Evolutionary conservation across 2,113 vertebrate species (phyloP), one percentile per base, ranked within the genome.

Genomic region (Colinus virginianus): DNA sequence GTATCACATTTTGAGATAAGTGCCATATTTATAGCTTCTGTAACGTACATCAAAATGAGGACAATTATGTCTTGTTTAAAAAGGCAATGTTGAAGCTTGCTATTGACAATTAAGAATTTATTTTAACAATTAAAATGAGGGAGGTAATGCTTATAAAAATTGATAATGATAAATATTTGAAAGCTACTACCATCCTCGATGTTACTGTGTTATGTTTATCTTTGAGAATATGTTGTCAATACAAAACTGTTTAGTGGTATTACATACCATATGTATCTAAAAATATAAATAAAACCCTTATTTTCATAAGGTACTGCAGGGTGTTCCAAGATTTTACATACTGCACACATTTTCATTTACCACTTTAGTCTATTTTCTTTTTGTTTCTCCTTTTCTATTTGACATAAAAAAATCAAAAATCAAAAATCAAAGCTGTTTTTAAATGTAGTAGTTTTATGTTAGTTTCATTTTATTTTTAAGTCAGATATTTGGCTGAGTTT

Each of bases 21-120:
- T 91, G 91, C 42, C 13, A 6, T 96, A 96, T 96, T 94, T 95
- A 92, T 92, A 95, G 66, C 78, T 85, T 81, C 72, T 72, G n/a
- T 71, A 82, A 74, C 23, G 74, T 76, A 71, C 48, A 22, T 78
- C n/a, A 77, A 87, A 96, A 90, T 74, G 75, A 82, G 63, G 81
- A 76, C 15, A 5, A 67, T 89, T 82, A 87, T 25, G 75, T n/a
- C 70, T 69, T 89, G 59, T 86, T 96, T 87, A 74, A 88, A 77
- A 88, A 75, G 36, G 7, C 26, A 2, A 1, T 22, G 13, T 67
- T 84, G 84, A 92, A 89, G 67, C 22, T 53, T 1, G 0, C 26
- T 93, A 36, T 82, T 92, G 90, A 80, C 72, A 90, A 70, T 42
- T 51, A 85, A 77, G 68, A 77, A 68, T 77, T 89, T 81, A 14